Percentiles rank a stretch among this genome's conserved stretches.
phyloP scores from a whole-genome alignment of 2,113 vertebrate genomes.

The Orcinus orca region DNA sequence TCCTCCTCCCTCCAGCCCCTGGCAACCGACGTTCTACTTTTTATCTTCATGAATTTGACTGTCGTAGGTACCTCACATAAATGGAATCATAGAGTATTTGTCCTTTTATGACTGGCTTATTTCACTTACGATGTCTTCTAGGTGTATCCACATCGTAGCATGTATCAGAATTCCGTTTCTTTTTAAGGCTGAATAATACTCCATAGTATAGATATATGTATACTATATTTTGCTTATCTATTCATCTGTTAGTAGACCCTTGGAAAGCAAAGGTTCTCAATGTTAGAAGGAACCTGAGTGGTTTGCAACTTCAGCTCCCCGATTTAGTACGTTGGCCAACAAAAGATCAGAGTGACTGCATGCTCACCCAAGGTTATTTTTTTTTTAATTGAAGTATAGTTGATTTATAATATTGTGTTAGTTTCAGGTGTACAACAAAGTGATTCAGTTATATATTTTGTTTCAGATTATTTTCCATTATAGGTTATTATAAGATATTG shows the following conservation, averaged over 20 bases:
- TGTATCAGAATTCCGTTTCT: neutral
- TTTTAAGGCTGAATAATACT: neutral
- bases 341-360: neutral
- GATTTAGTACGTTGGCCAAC: accelerated
- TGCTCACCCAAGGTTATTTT: neutral
- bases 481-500: neutral
- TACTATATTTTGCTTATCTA: neutral
- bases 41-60: neutral
- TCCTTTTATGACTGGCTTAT: neutral
- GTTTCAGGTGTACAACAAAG: neutral
- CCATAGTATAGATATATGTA: neutral
- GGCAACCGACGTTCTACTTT: neutral
- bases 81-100: neutral
- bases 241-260: neutral
- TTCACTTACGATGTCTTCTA: neutral
- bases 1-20: neutral
- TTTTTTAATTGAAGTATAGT: neutral
- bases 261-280: neutral
- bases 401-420: neutral
- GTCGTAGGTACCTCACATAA: neutral
- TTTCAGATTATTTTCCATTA: neutral
- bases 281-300: neutral
- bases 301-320: too few species aligned
- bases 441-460: neutral
- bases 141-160: neutral